Percentiles rank a stretch among this genome's conserved stretches.
These are phyloP conservation scores for Trachymyrmex cornetzi DNA, from an alignment of 1,140 invertebrate species.

Conservation along the genomic window DNA sequence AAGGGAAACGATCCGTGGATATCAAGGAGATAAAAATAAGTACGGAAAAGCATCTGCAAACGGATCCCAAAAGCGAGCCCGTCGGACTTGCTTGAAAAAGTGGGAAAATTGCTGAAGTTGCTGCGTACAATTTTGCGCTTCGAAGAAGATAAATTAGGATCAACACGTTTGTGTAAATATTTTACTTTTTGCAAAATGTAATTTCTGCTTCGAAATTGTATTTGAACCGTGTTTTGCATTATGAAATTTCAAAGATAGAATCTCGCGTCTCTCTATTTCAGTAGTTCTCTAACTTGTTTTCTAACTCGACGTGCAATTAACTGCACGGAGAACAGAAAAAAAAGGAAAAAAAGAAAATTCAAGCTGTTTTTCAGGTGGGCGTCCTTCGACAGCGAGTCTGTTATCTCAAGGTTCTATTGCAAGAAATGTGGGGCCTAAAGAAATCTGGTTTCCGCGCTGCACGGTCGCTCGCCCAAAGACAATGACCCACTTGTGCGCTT, in stretches of 20 bases:
- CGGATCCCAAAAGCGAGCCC: neutral
- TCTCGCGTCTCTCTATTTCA: neutral
- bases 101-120: neutral
- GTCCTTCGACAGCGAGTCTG: neutral
- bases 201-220: neutral
- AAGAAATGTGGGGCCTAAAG: slow-evolving; percentile 6
- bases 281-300: slow-evolving; percentile 17
- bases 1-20: slow-evolving; percentile 32
- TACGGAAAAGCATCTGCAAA: slow-evolving; percentile 14
- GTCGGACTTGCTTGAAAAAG: neutral
- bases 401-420: slow-evolving; percentile 39
- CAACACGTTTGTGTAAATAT: slow-evolving; percentile 22
- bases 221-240: neutral
- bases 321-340: neutral
- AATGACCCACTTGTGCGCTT: slow-evolving; percentile 63
- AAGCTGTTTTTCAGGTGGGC: neutral
- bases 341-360: neutral
- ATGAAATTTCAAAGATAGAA: slow-evolving; percentile 30
- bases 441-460: slow-evolving; percentile 34
- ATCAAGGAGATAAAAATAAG: slow-evolving; percentile 21
- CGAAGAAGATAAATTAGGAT: slow-evolving; percentile 22
- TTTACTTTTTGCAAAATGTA: slow-evolving; percentile 30
- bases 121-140: slow-evolving; percentile 12
- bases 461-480: neutral
- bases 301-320: slow-evolving; percentile 1